Evolutionary conservation across 2,113 vertebrate species (phyloP).

Genomic region (Regulus satrapa): DNA sequence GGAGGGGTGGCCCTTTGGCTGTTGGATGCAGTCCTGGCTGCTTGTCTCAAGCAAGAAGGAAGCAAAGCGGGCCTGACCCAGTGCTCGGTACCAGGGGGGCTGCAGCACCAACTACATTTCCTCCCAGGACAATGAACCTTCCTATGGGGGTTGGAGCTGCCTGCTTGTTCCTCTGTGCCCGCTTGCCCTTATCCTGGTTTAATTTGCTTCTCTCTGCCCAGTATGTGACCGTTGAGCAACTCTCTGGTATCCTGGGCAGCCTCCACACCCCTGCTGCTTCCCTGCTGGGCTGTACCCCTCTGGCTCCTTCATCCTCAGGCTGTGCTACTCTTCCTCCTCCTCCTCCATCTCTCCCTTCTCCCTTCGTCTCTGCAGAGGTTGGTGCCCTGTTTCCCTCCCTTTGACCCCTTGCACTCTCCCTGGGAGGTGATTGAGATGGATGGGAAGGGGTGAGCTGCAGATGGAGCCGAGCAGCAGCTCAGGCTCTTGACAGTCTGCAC

Average conservation of each 20-base stretch:
- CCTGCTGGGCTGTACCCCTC: constrained; percentile 24
- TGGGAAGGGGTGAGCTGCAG: background rate
- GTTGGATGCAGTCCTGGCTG: accelerated
- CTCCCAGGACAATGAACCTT: background rate
- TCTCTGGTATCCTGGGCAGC: constrained; percentile 81
- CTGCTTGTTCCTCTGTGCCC: background rate
- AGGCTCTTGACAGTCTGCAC: accelerated
- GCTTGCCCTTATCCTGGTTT: background rate
- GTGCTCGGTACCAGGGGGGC: background rate
- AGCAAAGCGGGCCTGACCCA: background rate
- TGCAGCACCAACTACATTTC: background rate
- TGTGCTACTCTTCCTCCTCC: constrained; percentile 57
- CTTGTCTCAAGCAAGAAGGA: accelerated
- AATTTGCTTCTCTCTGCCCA: constrained; percentile 69
- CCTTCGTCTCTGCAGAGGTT: constrained; percentile 80
- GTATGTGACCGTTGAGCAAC: constrained; percentile 88
- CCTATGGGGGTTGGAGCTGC: background rate
- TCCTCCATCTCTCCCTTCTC: constrained; percentile 66
- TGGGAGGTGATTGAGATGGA: background rate
- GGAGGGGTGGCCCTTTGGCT: background rate
- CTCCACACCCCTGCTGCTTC: constrained; percentile 63
- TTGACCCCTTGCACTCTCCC: background rate
- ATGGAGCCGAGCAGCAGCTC: background rate
- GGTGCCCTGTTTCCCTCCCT: constrained; percentile 42
- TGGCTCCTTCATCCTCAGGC: constrained; percentile 67